Conservation (phyloP, 1,140 invertebrate genomes). For the Doryteuthis pealeii region DNA sequence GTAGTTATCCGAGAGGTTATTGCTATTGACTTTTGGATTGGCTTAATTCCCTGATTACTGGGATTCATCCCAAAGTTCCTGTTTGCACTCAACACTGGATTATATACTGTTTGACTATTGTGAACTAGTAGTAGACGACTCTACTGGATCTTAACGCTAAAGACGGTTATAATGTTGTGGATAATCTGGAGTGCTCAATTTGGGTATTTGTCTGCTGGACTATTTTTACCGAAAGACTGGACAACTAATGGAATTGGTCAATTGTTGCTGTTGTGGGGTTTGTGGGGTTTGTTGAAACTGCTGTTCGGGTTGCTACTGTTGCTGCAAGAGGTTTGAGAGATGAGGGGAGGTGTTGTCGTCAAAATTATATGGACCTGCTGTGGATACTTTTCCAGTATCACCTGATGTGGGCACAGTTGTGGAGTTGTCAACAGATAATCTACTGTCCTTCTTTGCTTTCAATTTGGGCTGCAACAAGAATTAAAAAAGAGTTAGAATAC, state of each 20-base stretch:
- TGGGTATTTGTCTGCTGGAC: slow-evolving; percentile 83
- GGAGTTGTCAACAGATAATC: slow-evolving; percentile 40
- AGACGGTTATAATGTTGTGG: slow-evolving; percentile 89
- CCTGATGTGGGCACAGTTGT: slow-evolving; percentile 35
- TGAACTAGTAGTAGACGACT: slow-evolving; percentile 39
- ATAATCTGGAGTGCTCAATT: slow-evolving; percentile 84
- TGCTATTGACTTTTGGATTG: slow-evolving; percentile 17
- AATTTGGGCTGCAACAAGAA: slow-evolving; percentile 46
- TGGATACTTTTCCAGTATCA: background rate
- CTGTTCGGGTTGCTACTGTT: slow-evolving; percentile 17
- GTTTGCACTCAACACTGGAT: slow-evolving; percentile 75
- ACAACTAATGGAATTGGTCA: slow-evolving; percentile 12
- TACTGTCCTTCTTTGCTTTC: slow-evolving; percentile 49
- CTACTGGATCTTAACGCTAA: slow-evolving; percentile 72
- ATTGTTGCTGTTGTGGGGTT: slow-evolving; percentile 28
- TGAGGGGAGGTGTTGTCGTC: slow-evolving; percentile 29
- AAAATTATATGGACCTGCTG: slow-evolving; percentile 33
- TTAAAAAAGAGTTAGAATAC: slow-evolving; percentile 16
- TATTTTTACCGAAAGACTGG: slow-evolving; percentile 86
- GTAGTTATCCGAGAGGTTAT: slow-evolving; percentile 68
- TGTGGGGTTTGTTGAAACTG: slow-evolving; percentile 21
- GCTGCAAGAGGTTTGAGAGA: slow-evolving; percentile 22
- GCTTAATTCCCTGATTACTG: slow-evolving; percentile 69
- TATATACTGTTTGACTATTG: slow-evolving; percentile 40
- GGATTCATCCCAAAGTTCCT: slow-evolving; percentile 73